phyloP scores from a whole-genome alignment of 2,888 invertebrate genomes.

The Pimpla rufipes region DNA sequence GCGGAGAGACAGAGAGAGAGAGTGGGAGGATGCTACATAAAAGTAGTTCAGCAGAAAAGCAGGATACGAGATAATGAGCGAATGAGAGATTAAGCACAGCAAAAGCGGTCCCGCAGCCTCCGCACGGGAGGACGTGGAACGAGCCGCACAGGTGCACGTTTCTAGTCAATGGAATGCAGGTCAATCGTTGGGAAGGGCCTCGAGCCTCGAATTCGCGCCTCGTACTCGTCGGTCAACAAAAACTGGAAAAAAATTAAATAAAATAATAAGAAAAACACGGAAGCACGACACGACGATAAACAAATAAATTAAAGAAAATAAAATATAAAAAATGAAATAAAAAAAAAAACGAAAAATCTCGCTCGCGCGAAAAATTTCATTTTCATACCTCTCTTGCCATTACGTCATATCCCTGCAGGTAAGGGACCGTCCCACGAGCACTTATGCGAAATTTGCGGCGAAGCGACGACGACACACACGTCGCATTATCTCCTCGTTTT shows the following conservation, averaged over 20 bases:
- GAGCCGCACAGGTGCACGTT: slow-evolving; percentile 44
- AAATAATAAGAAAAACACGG: too few relatives aligned
- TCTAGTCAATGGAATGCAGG: slow-evolving; percentile 59
- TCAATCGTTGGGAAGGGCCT: slow-evolving; percentile 67
- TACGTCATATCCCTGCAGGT: slow-evolving; percentile 86
- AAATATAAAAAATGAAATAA: slow-evolving; percentile 8
- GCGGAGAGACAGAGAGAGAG: slow-evolving; percentile 25
- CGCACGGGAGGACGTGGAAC: slow-evolving; percentile 28
- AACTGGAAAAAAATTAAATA: not conserved
- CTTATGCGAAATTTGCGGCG: slow-evolving; percentile 77
- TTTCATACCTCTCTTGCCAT: slow-evolving; percentile 86
- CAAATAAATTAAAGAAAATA: not conserved
- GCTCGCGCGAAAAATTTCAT: not conserved
- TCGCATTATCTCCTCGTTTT: slow-evolving; percentile 75
- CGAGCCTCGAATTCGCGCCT: slow-evolving; percentile 5
- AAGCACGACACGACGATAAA: not conserved
- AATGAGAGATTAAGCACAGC: slow-evolving; percentile 66
- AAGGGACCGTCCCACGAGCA: slow-evolving; percentile 83
- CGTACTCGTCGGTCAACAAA: not conserved
- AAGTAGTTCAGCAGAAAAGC: slow-evolving; percentile 48
- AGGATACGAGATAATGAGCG: slow-evolving; percentile 44
- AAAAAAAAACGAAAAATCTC: slow-evolving; percentile 20
- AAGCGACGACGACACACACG: slow-evolving; percentile 74
- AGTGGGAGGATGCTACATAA: not conserved
- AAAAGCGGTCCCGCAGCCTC: not conserved